These are phyloP conservation scores for Athripsodes cinereus DNA, from an alignment of 2,888 invertebrate species.

Conservation along the genomic window DNA sequence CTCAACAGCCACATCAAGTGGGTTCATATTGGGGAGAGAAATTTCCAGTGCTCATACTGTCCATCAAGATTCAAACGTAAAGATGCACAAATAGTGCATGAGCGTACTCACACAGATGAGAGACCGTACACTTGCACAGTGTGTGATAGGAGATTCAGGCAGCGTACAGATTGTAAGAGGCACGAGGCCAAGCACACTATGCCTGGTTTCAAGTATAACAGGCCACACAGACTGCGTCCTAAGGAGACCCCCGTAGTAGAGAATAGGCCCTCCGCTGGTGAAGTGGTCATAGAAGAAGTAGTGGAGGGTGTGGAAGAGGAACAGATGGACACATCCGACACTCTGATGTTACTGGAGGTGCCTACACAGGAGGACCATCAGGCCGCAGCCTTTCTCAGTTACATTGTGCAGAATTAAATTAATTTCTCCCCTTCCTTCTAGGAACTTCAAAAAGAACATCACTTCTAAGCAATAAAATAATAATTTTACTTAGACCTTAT, in stretches of 20 bases:
- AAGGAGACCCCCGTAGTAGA: background rate
- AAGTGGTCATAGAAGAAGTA: conserved; percentile 13
- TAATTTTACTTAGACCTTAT: too few relatives aligned
- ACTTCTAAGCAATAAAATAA: too few relatives aligned
- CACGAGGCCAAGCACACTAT: conserved; percentile 19
- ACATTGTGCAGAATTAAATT: conserved; percentile 12
- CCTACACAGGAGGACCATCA: conserved; percentile 14
- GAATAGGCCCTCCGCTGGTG: background rate
- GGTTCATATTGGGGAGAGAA: conserved; percentile 19
- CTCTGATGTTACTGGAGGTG: conserved; percentile 6
- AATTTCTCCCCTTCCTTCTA: too few relatives aligned
- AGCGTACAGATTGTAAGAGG: conserved; percentile 19
- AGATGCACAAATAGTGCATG: conserved; percentile 16
- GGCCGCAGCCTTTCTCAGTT: conserved; percentile 16
- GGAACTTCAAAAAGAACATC: too few relatives aligned
- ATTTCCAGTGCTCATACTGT: conserved; percentile 18
- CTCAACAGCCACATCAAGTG: conserved; percentile 19
- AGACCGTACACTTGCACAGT: conserved; percentile 28
- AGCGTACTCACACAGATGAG: conserved; percentile 16
- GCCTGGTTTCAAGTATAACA: conserved; percentile 18
- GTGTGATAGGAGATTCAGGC: conserved; percentile 15
- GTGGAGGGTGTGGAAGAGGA: conserved; percentile 6
- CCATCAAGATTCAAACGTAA: conserved; percentile 16
- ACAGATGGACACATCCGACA: background rate
- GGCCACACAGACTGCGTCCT: conserved; percentile 13